phyloP scores from a whole-genome alignment of 1,140 invertebrate genomes.

The Tenebrio molitor region DNA sequence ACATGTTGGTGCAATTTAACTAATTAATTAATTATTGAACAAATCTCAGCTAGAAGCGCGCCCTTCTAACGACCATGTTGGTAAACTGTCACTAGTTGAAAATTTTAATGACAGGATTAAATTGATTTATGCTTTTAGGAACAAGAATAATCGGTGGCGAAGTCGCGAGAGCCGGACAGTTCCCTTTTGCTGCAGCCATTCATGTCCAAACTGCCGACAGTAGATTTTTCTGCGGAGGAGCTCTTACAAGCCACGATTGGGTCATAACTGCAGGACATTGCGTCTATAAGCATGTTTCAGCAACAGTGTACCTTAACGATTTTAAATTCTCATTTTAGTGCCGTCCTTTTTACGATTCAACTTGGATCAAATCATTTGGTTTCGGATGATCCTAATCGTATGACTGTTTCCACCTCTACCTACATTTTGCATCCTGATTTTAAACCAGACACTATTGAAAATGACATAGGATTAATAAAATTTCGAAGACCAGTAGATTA shows the following conservation, averaged over 20 bases:
- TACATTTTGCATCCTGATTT: background rate
- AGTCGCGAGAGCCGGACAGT: too few species aligned
- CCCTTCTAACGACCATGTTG: too few species aligned
- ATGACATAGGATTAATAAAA: background rate
- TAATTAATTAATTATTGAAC: too few species aligned
- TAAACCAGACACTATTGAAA: too few species aligned
- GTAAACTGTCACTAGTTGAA: too few species aligned
- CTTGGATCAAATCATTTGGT: background rate
- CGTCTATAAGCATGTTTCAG: background rate
- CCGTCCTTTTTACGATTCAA: background rate
- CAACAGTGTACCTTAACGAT: background rate
- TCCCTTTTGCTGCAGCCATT: too few species aligned
- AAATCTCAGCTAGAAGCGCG: too few species aligned
- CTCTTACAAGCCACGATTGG: background rate
- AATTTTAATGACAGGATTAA: too few species aligned
- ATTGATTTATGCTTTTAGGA: background rate
- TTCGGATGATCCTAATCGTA: background rate
- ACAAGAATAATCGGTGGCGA: background rate
- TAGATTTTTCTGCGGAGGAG: too few species aligned
- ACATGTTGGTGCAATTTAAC: too few species aligned
- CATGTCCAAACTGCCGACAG: too few species aligned
- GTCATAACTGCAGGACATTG: background rate
- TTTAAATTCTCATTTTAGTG: background rate
- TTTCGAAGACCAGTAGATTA: background rate
- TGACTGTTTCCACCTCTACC: background rate